Evolutionary conservation across 1,140 invertebrate genomes (phyloP), one percentile per base, ranked within the genome.

Genomic region (Apolygus lucorum): DNA sequence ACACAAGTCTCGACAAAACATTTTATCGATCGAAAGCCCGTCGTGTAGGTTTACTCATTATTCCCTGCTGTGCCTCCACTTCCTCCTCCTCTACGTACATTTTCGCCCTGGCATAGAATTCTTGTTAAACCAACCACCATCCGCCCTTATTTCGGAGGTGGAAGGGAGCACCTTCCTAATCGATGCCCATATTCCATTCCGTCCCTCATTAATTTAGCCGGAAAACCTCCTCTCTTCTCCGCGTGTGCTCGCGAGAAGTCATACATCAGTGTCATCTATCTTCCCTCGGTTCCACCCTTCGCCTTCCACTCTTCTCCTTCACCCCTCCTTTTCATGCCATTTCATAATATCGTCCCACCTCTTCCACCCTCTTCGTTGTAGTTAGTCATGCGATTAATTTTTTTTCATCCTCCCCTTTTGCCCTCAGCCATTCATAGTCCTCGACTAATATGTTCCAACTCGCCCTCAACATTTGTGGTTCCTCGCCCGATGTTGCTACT

Each of bases 221-320:
- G 54, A 59, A 59, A 59, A 59, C 54, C 54, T 8, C 54, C 54
- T 8, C 17, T 17, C 54, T 21, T 8, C n/a, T n/a, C n/a, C n/a
- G n/a, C n/a, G n/a, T n/a, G n/a, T 59, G 54, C 54, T 22, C 22
- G 54, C 54, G 54, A 59, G 54, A 59, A 59, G 54, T 59, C 54
- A 59, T 59, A 59, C 54, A 59, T 59, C 54, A 59, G 54, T 59
- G 54, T 66, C 64, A 28, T 66, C 64, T 25, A n/a, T 8, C 59
- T 21, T 11, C 59, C 26, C 8, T 21, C 26, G 21, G 14, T 49
- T 49, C 34, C 8, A 11, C 34, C 34, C 17, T 49, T 49, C 34
- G 17, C 34, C 34, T 17, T 49, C 34, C 34, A 8, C 34, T 17
- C 34, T 8, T 4, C 11, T 11, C 54, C 34, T 42, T 42, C 34